Conservation (phyloP, 92 coral and sea anemone genomes). For the Actinostola sp. region DNA sequence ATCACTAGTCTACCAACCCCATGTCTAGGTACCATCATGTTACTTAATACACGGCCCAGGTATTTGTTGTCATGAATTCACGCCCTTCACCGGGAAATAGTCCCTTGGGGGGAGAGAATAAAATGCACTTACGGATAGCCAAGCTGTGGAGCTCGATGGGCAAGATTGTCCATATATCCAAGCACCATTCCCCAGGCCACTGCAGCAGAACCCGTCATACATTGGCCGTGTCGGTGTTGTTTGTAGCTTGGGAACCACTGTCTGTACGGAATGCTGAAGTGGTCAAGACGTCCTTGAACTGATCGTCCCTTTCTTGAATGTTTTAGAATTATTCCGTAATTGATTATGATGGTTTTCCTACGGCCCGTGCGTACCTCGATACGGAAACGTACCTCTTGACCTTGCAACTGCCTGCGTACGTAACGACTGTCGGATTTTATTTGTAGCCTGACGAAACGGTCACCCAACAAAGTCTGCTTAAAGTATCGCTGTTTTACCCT, state of each 20-base stretch:
- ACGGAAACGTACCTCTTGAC: slow-evolving; percentile 78
- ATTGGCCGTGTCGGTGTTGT: slow-evolving; percentile 74
- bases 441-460: slow-evolving; percentile 70
- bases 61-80: too few relatives aligned
- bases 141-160: slow-evolving; percentile 34
- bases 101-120: too few relatives aligned
- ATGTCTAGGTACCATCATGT: too few relatives aligned
- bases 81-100: too few relatives aligned
- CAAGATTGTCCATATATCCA: slow-evolving; percentile 83
- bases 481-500: slow-evolving; percentile 53
- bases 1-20: too few relatives aligned
- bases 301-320: slow-evolving; percentile 57
- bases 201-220: slow-evolving; percentile 85
- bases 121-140: slow-evolving; percentile 69
- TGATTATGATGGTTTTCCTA: slow-evolving; percentile 49
- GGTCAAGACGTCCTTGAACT: not conserved
- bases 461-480: slow-evolving; percentile 72
- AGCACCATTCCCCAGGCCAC: slow-evolving; percentile 93
- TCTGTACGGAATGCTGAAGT: slow-evolving; percentile 54
- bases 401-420: slow-evolving; percentile 76
- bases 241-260: slow-evolving; percentile 77
- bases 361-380: slow-evolving; percentile 64
- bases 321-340: slow-evolving; percentile 73
- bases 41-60: too few relatives aligned
- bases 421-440: slow-evolving; percentile 66